phyloP scores from a whole-genome alignment of 2,888 invertebrate genomes.

The Chironomus riparius region DNA sequence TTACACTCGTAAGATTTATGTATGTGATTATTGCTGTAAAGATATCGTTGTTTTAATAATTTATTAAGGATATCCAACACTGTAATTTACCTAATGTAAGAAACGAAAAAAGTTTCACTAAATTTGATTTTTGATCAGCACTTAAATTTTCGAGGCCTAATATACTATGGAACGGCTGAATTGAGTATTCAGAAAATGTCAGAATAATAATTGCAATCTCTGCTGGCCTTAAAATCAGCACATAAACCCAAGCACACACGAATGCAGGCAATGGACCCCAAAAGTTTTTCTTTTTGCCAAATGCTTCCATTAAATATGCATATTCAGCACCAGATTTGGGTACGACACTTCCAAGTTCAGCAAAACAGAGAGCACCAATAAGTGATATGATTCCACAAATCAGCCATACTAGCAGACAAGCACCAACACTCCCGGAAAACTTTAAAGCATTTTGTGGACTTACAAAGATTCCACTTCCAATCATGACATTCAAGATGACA shows the following conservation, averaged over 20 bases:
- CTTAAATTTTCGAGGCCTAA: conserved; percentile 41
- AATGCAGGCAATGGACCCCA: conserved; percentile 68
- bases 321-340: conserved; percentile 75
- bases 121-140: conserved; percentile 40
- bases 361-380: conserved; percentile 71
- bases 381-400: conserved; percentile 69
- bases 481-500: conserved; percentile 80
- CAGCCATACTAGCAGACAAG: conserved; percentile 70
- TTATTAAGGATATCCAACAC: background rate
- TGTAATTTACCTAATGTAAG: conserved; percentile 51
- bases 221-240: conserved; percentile 63
- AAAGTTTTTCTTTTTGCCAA: conserved; percentile 55
- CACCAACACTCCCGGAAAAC: conserved; percentile 68
- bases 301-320: conserved; percentile 66
- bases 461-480: conserved; percentile 82
- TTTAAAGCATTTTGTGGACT: conserved; percentile 68
- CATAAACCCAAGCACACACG: conserved; percentile 68
- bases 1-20: conserved; percentile 68
- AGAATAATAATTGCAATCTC: conserved; percentile 68
- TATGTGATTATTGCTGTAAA: conserved; percentile 62
- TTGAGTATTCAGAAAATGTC: conserved; percentile 67
- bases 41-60: background rate
- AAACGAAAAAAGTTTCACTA: conserved; percentile 55
- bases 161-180: conserved; percentile 50
- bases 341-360: conserved; percentile 70